Base-by-base conservation (phyloP, 2,113 vertebrate species). In the Tauraco erythrolophus region DNA sequence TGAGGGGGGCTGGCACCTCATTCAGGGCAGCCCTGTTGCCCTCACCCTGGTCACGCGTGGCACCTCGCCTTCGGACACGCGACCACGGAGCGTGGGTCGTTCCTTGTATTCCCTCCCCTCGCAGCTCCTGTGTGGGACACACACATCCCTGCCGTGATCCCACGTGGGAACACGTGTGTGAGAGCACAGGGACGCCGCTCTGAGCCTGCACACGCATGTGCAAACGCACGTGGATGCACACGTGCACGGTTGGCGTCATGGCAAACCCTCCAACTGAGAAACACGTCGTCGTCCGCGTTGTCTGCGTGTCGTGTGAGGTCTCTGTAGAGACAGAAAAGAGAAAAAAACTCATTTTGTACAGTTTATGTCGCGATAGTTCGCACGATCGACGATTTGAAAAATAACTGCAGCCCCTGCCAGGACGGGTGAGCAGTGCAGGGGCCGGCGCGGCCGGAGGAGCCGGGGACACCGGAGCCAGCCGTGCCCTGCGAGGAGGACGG, bases 161-260 rank as follows among this genome's bases (percentile, higher is more conserved):
- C 41, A 4, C 0, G 21, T 2, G 43, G 53, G 60, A 56, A 27
- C 39, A 53, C 11, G 4, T 1, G 27, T 35, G 35, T 27, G 48
- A 4, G 7, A 12, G 43, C 12, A 10, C 17, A 45, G 60, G 43
- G 39, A 5, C 54, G 5, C 54, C 15, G 17, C 37, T 18, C 22
- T 4, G 45, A 21, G 39, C 54, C 50, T 45, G 11, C n/a, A 35
- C 6, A 1, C 22, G 1, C 66, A 56, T 65, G 8, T 65, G 8
- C 5, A 8, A 16, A 7, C 1, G 10, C 61, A 7, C 18, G 9
- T 14, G 0, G 1, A 4, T 6, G 54, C 45, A 2, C 10, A 2
- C 39, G 3, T 35, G 3, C 41, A 3, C 35, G 16, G 41, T 11
- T 39, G 45, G 35, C 19, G 31, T 23, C 18, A 43, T 3, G 30